Conservation (phyloP, 1,140 invertebrate genomes). For the Aradophagus sp. region DNA sequence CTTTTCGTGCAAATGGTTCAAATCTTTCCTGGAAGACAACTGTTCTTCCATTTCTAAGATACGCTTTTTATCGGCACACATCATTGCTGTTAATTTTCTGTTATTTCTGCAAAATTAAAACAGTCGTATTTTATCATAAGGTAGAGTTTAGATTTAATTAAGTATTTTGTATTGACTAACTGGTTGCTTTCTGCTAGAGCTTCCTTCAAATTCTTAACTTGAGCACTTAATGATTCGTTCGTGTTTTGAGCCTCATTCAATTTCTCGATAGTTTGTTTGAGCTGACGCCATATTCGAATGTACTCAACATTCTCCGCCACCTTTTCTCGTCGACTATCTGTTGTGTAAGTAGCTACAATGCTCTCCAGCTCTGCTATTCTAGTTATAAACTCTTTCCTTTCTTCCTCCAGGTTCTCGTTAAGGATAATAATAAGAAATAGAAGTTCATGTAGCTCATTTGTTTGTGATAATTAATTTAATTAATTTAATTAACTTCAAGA, state of each 20-base stretch:
- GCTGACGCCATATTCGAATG: slow-evolving; percentile 67
- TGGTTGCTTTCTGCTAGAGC: slow-evolving; percentile 61
- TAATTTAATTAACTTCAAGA: no score
- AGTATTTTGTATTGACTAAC: slow-evolving; percentile 46
- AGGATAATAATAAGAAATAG: slow-evolving; percentile 3
- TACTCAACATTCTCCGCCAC: slow-evolving; percentile 70
- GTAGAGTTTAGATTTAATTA: slow-evolving; percentile 1
- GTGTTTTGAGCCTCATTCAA: slow-evolving; percentile 49
- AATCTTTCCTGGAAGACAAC: slow-evolving; percentile 51
- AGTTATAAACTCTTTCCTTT: slow-evolving; percentile 63
- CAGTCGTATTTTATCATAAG: background rate
- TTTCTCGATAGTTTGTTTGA: slow-evolving; percentile 68
- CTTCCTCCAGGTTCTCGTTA: slow-evolving; percentile 61
- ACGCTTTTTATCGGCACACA: slow-evolving; percentile 61
- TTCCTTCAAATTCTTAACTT: slow-evolving; percentile 63
- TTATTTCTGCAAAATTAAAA: slow-evolving; percentile 58
- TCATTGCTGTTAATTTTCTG: slow-evolving; percentile 48
- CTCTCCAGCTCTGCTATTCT: slow-evolving; percentile 66
- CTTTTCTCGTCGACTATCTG: slow-evolving; percentile 63
- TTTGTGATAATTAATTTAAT: no score
- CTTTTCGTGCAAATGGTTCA: slow-evolving; percentile 59
- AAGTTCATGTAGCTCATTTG: no score
- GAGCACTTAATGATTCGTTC: slow-evolving; percentile 59
- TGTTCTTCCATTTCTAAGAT: slow-evolving; percentile 61
- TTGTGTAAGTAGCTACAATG: slow-evolving; percentile 50